Percentiles rank a stretch among this genome's conserved stretches.
phyloP scores from a whole-genome alignment of 2,113 vertebrate genomes.

The Otolemur garnettii region DNA sequence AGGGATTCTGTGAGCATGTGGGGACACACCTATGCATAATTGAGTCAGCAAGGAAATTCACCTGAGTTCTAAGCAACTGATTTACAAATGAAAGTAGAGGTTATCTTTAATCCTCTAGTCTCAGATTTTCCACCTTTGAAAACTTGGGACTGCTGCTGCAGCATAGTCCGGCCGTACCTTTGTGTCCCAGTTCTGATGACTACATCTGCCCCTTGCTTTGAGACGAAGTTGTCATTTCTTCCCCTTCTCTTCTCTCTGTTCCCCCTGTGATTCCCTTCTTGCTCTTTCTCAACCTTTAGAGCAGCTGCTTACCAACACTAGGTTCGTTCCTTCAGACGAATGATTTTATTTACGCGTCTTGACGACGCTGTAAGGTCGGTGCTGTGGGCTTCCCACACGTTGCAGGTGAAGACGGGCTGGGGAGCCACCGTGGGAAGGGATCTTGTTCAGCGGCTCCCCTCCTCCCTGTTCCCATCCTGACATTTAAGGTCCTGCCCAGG shows the following conservation, averaged over 20 bases:
- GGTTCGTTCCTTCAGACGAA: neutral
- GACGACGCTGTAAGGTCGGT: neutral
- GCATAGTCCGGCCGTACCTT: neutral
- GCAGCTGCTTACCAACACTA: neutral
- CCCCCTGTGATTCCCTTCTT: neutral
- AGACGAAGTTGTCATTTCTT: neutral
- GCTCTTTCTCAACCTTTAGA: neutral
- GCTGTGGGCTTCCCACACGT: neutral
- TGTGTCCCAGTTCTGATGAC: neutral
- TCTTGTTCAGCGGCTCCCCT: neutral
- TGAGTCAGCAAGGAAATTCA: conserved; percentile 54
- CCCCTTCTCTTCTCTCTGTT: neutral
- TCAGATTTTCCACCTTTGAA: conserved; percentile 1
- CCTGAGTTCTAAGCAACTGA: neutral
- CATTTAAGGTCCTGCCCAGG: neutral
- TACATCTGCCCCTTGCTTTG: neutral
- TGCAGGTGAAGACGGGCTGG: neutral
- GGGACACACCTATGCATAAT: neutral
- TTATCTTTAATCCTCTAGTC: neutral
- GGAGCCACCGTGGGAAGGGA: neutral
- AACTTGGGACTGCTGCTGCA: neutral
- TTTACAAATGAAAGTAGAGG: neutral
- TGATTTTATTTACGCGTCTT: neutral
- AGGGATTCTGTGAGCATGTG: neutral
- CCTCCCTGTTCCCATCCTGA: neutral